phyloP scores from a whole-genome alignment of 2,888 invertebrate genomes.

The Gandaritis pyraliata region DNA sequence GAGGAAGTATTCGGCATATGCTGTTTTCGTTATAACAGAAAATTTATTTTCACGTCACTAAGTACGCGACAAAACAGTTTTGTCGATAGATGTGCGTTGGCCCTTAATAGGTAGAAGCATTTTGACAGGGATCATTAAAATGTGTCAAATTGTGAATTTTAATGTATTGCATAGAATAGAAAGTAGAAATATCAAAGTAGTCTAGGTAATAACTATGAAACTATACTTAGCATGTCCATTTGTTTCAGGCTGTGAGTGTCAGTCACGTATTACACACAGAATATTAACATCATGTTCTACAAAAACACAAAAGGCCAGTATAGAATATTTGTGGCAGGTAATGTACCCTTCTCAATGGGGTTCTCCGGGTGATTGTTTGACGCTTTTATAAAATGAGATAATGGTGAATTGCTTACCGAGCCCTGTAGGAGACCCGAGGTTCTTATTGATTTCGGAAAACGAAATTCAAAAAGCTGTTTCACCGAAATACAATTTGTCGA shows the following conservation, averaged over 20 bases:
- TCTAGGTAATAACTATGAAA: too few species aligned
- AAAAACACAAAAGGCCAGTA: slow-evolving; percentile 3
- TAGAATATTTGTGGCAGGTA: slow-evolving; percentile 16
- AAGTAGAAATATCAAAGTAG: too few species aligned
- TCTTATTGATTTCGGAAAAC: slow-evolving; percentile 26
- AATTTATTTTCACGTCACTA: too few species aligned
- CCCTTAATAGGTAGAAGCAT: too few species aligned
- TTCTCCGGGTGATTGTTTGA: slow-evolving; percentile 50
- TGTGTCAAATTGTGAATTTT: too few species aligned
- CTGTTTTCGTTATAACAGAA: too few species aligned
- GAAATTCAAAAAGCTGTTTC: slow-evolving; percentile 23
- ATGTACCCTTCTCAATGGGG: slow-evolving; percentile 50
- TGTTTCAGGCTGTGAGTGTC: not conserved
- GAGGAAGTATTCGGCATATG: too few species aligned
- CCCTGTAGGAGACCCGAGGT: slow-evolving; percentile 3
- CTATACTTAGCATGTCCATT: too few species aligned
- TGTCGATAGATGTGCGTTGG: too few species aligned
- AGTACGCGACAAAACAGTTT: too few species aligned
- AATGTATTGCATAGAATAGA: too few species aligned
- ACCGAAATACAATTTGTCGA: slow-evolving; percentile 24
- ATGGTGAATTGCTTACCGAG: slow-evolving; percentile 41
- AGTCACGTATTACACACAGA: not conserved
- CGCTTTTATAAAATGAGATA: slow-evolving; percentile 53
- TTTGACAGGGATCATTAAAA: too few species aligned
- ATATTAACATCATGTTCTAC: not conserved